Conservation (phyloP, 2,888 invertebrate species). For the Netelia inedita region DNA sequence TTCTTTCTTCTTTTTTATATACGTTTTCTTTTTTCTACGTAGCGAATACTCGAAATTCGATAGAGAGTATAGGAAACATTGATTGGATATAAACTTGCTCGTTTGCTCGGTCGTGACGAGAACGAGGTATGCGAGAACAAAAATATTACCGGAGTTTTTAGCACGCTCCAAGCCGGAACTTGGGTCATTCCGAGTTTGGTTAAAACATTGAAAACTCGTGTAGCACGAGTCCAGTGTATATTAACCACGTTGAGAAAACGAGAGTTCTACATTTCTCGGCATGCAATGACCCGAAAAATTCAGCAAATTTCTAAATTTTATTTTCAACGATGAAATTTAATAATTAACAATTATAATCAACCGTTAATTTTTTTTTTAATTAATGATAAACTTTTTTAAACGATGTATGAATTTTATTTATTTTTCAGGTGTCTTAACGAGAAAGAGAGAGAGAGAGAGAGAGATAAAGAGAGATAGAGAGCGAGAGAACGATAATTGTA, state of each 20-base stretch:
- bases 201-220: not conserved
- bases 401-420: no score
- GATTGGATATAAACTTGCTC: not conserved
- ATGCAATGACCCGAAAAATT: conserved; percentile 24
- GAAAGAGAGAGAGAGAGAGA: no score
- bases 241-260: not conserved
- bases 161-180: not conserved
- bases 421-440: no score
- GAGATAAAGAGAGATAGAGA: no score
- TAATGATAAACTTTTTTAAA: no score
- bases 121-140: not conserved
- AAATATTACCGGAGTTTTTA: not conserved
- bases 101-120: not conserved
- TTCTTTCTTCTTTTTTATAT: no score
- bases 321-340: not conserved
- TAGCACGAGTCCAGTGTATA: not conserved
- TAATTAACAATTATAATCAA: not conserved
- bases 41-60: not conserved
- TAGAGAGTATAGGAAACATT: not conserved
- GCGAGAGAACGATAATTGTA: no score
- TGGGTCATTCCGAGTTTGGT: not conserved
- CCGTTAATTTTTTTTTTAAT: no score
- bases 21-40: no score
- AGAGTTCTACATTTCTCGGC: not conserved
- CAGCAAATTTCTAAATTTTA: not conserved